Conservation (phyloP, 2,113 vertebrate species). For the Cichladusa arquata region DNA sequence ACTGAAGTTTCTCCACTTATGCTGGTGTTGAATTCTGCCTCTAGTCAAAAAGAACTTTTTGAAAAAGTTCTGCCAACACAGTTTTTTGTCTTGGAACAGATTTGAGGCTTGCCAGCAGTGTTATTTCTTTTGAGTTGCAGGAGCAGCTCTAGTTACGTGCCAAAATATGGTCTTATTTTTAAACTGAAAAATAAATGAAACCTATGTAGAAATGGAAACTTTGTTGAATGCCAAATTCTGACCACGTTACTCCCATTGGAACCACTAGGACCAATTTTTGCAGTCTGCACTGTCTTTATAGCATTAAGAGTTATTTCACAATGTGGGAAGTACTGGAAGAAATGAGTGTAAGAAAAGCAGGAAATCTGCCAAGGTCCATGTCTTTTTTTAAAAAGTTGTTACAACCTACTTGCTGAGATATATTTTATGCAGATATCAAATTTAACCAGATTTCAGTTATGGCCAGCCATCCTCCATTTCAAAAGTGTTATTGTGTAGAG, state of each 20-base stretch:
- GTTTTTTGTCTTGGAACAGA: conserved; percentile 44
- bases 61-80: conserved; percentile 31
- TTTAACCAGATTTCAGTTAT: not conserved
- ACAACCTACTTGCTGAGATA: not conserved
- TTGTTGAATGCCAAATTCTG: conserved; percentile 33
- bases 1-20: conserved; percentile 7
- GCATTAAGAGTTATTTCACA: conserved; percentile 25
- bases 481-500: not conserved
- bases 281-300: conserved; percentile 17
- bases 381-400: not conserved
- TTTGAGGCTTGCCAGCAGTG: conserved; percentile 12
- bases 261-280: conserved; percentile 24
- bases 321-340: conserved; percentile 44
- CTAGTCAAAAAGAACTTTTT: conserved; percentile 30
- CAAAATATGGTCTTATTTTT: conserved; percentile 51
- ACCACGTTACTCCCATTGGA: conserved; percentile 29
- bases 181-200: conserved; percentile 57
- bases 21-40: conserved; percentile 38
- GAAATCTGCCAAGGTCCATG: not conserved
- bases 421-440: not conserved
- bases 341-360: not conserved
- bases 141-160: conserved; percentile 30
- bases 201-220: conserved; percentile 53
- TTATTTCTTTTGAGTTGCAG: conserved; percentile 33
- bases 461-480: not conserved